Percentiles rank a stretch among this genome's conserved stretches.
These are phyloP conservation scores for Mus musculus DNA, from an alignment of 2,113 vertebrate genomes.

Conservation along the genomic window DNA sequence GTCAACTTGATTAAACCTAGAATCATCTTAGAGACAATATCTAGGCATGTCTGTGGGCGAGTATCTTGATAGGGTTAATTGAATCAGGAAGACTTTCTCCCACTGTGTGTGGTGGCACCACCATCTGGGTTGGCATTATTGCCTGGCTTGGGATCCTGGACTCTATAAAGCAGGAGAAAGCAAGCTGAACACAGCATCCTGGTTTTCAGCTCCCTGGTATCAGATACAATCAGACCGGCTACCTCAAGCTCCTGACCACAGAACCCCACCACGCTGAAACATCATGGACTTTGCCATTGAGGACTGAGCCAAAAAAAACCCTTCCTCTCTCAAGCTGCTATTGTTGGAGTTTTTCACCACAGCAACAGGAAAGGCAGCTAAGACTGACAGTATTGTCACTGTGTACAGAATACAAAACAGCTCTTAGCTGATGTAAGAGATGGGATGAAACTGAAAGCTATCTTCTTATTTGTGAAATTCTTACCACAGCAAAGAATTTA, in stretches of 20 bases:
- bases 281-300: not conserved
- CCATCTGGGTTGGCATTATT: not conserved
- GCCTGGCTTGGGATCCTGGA: not conserved
- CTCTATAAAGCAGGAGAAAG: not conserved
- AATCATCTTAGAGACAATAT: not conserved
- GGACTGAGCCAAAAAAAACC: not conserved
- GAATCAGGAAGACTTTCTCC: too few relatives aligned
- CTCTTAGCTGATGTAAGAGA: not conserved
- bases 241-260: not conserved
- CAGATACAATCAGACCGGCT: too few relatives aligned
- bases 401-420: not conserved
- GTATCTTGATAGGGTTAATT: not conserved
- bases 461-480: not conserved
- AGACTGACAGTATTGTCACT: not conserved
- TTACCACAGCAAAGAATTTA: constrained; percentile 19
- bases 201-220: too few relatives aligned
- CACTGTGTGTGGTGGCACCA: not conserved
- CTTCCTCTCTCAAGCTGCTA: not conserved
- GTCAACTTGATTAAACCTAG: not conserved
- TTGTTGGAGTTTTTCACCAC: not conserved
- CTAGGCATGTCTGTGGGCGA: not conserved
- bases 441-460: not conserved
- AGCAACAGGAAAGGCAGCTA: not conserved
- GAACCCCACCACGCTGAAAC: not conserved
- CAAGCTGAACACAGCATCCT: not conserved